phyloP scores from a whole-genome alignment of 2,797 vertebrate genomes.

The Epinephelus malabaricus region DNA sequence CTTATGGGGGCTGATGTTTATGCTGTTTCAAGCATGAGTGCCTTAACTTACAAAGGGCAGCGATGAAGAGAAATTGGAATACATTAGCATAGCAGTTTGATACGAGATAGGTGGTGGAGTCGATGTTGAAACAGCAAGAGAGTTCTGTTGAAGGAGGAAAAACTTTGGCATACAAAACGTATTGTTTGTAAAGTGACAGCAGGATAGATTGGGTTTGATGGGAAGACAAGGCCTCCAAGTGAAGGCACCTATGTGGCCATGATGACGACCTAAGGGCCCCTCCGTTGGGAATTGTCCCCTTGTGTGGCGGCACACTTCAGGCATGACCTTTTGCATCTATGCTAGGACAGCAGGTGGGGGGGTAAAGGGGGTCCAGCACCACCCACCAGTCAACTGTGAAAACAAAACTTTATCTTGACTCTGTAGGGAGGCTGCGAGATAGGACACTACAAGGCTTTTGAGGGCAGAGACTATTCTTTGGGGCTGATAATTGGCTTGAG shows the following conservation, averaged over 20 bases:
- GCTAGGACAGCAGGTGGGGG: conserved; percentile 42
- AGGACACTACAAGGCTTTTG: conserved; percentile 50
- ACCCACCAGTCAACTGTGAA: conserved; percentile 78
- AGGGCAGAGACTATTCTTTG: conserved; percentile 57
- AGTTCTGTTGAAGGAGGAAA: conserved; percentile 29
- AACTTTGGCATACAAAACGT: conserved; percentile 16
- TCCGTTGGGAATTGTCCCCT: conserved; percentile 39
- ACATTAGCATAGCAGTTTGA: conserved; percentile 66
- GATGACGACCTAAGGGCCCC: neutral
- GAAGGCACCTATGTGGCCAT: conserved; percentile 6
- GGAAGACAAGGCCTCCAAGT: neutral
- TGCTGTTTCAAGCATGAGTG: conserved; percentile 70
- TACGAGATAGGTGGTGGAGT: conserved; percentile 44
- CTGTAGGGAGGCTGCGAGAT: conserved; percentile 67
- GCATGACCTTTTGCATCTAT: conserved; percentile 69
- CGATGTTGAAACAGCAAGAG: conserved; percentile 33
- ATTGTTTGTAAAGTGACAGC: conserved; percentile 22
- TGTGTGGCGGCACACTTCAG: conserved; percentile 72
- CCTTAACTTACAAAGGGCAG: conserved; percentile 68
- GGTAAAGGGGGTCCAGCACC: conserved; percentile 43
- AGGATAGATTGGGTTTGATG: neutral
- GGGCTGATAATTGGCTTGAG: conserved; percentile 58
- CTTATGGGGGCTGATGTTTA: conserved; percentile 70
- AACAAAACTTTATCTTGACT: conserved; percentile 78
- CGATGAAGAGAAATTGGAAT: conserved; percentile 63